A percentile compares a stretch with the other conserved stretches of the same genome.
phyloP scores from a whole-genome alignment of 2,113 vertebrate genomes.

The Megaptera novaeangliae region DNA sequence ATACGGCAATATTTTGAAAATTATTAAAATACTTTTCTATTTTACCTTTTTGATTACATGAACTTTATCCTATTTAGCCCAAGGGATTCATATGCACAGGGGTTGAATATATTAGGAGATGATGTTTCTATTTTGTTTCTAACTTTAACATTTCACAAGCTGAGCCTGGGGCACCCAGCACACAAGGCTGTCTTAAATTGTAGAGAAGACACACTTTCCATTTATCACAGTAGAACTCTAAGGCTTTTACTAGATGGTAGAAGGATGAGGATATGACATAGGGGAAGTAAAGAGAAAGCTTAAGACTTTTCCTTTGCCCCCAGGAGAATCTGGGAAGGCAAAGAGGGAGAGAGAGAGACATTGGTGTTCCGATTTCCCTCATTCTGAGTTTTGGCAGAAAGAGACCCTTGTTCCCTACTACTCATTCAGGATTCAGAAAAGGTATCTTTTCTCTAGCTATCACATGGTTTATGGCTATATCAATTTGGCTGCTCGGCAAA shows the following conservation, averaged over 20 bases:
- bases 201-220: neutral
- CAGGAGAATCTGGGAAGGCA: neutral
- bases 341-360: neutral
- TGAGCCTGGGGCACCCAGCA: neutral
- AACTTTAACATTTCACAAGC: neutral
- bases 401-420: neutral
- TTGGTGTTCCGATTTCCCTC: neutral
- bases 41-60: neutral
- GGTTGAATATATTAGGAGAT: neutral
- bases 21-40: neutral
- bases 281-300: neutral
- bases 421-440: neutral
- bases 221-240: neutral
- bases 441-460: neutral
- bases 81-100: neutral
- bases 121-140: neutral
- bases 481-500: neutral
- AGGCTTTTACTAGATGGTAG: neutral
- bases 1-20: neutral
- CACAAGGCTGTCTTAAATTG: neutral
- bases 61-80: neutral
- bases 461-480: neutral
- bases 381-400: neutral
- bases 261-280: neutral
- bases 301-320: neutral